Conservation (phyloP, 1,140 invertebrate genomes). For the Harpegnathos saltator region DNA sequence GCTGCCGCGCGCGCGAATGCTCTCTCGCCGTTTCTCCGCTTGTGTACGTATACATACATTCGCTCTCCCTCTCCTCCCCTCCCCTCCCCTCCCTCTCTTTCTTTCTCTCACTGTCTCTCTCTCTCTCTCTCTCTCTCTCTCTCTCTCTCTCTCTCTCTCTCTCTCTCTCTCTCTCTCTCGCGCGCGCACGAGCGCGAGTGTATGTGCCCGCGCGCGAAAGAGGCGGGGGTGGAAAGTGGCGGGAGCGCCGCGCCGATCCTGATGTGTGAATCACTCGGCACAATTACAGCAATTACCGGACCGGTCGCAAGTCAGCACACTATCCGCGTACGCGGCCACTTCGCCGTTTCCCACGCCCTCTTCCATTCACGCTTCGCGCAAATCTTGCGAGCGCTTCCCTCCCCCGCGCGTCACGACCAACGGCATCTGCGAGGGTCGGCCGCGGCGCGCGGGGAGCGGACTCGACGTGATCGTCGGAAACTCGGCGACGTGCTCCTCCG, state of each 20-base stretch:
- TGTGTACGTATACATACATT: conserved; percentile 10
- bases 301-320: conserved; percentile 81
- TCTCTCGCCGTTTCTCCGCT: background rate
- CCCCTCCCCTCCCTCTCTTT: no score
- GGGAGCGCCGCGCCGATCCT: conserved; percentile 77
- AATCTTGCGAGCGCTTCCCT: conserved; percentile 80
- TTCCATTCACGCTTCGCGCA: conserved; percentile 84
- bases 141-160: no score
- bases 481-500: background rate
- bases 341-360: conserved; percentile 85
- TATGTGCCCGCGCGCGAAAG: conserved; percentile 58
- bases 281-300: conserved; percentile 85
- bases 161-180: no score
- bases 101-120: no score
- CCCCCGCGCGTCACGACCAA: conserved; percentile 39
- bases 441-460: background rate
- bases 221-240: conserved; percentile 46
- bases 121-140: no score
- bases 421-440: background rate
- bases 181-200: no score
- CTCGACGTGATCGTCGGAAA: background rate
- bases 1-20: conserved; percentile 65
- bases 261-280: conserved; percentile 86
- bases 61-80: no score
- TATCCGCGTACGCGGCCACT: conserved; percentile 77